Evolutionary conservation across 1,140 invertebrate genomes (phyloP).

Genomic region (Druon quercuslanigerum): DNA sequence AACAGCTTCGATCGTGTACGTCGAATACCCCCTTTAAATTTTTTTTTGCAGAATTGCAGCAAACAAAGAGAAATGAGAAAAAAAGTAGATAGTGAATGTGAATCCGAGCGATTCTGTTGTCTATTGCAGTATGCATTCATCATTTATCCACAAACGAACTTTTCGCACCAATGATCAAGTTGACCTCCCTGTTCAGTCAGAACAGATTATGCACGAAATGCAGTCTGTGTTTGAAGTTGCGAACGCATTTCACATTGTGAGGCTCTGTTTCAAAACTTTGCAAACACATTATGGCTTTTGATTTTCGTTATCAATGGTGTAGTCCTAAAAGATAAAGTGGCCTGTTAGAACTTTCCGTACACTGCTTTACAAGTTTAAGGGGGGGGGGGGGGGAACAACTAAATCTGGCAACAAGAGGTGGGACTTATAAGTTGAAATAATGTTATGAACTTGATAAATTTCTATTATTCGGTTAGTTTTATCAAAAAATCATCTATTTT

Average conservation of each 20-base stretch:
- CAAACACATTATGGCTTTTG: too few species aligned
- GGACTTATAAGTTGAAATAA: too few species aligned
- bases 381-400: too few species aligned
- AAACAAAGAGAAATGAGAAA: slow-evolving; percentile 2
- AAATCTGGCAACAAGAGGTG: accelerated
- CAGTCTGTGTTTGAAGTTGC: neutral
- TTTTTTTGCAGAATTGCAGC: neutral
- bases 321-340: too few species aligned
- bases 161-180: slow-evolving; percentile 4
- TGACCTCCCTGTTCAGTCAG: slow-evolving; percentile 20
- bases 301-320: too few species aligned
- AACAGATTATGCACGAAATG: slow-evolving; percentile 10
- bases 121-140: slow-evolving; percentile 6
- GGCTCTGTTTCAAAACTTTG: too few species aligned
- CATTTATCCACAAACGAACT: slow-evolving; percentile 26
- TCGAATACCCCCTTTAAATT: neutral
- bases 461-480: too few species aligned
- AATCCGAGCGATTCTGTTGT: neutral
- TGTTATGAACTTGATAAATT: too few species aligned
- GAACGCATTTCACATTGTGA: too few species aligned
- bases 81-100: neutral
- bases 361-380: too few species aligned
- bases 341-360: too few species aligned
- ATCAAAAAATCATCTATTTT: too few species aligned
- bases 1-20: neutral